Evolutionary conservation across 2,797 vertebrate genomes (phyloP), one percentile per base, ranked within the genome.

Genomic region (Enteromius anoplus): DNA sequence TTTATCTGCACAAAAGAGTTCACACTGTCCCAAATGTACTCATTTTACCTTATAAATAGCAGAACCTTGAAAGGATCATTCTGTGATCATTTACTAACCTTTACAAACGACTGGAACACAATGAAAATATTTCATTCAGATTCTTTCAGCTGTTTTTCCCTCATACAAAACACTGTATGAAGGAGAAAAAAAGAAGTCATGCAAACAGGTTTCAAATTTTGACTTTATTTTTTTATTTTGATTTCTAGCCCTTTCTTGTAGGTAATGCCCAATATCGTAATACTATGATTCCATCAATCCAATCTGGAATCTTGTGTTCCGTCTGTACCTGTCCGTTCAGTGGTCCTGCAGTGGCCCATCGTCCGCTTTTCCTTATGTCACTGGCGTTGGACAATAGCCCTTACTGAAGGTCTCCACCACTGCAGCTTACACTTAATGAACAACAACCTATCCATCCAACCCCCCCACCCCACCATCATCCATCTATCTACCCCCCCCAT

Each of bases 381-480:
- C 84, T 86, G 87, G 84, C 85, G 42, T 90, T 55, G 92, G 92
- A 94, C 93, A 94, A 94, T 93, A 92, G 91, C 90, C 89, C 85
- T 53, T 76, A 45, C 86, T 90, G 75, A 82, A 77, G 86, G 90
- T 90, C 90, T 86, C 91, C 90, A 91, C 87, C 89, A 90, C 87
- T 90, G 91, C 92, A 91, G 92, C 93, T 93, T 92, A 93, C 92
- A 92, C 91, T 93, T 93, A 93, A 94, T 93, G 93, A 95, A 93
- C 91, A 93, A 87, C 85, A 90, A 90, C 85, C 90, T 90, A 86
- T 85, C 90, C 73, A 1, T 71, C 76, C 89, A 85, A 90, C 89
- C 90, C 82, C 88, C 88, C 85, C 73, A 26, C 26, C 26, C 89
- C 87, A 66, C 64, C 53, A 40, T 78, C 73, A 79, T 71, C 80